Evolutionary conservation across 2,113 vertebrate species (phyloP).

Genomic region (Gymnocephalus cernua): DNA sequence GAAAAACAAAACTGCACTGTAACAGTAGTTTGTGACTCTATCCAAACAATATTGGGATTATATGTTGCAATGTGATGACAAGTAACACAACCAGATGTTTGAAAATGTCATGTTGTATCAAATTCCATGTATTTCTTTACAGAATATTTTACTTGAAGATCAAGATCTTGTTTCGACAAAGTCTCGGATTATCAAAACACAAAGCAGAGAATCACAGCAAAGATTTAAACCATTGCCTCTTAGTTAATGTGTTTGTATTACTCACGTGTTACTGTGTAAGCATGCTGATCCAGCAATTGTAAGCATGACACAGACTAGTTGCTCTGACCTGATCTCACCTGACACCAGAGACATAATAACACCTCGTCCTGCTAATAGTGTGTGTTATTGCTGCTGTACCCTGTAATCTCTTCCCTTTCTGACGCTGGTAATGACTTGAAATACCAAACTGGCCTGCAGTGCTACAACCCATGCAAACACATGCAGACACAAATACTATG

Average conservation of each 20-base stretch:
- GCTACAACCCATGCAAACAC: slow-evolving; percentile 51
- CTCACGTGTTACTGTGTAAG: slow-evolving; percentile 51
- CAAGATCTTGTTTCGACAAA: background rate
- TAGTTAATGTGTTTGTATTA: slow-evolving; percentile 57
- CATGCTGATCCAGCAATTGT: slow-evolving; percentile 72
- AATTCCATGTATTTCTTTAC: background rate
- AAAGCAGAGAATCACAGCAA: slow-evolving; percentile 13
- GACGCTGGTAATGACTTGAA: slow-evolving; percentile 72
- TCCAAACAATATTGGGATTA: slow-evolving; percentile 52
- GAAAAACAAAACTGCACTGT: slow-evolving; percentile 57
- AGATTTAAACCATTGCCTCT: slow-evolving; percentile 17
- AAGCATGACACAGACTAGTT: slow-evolving; percentile 62
- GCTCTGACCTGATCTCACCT: slow-evolving; percentile 75
- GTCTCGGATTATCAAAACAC: background rate
- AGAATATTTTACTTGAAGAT: slow-evolving; percentile 9
- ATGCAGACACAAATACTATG: slow-evolving; percentile 66
- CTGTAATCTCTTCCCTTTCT: slow-evolving; percentile 81
- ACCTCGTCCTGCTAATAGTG: slow-evolving; percentile 80
- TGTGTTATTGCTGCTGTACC: slow-evolving; percentile 79
- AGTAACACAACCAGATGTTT: slow-evolving; percentile 30
- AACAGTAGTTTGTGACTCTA: slow-evolving; percentile 37
- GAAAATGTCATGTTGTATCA: slow-evolving; percentile 9
- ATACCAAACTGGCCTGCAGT: slow-evolving; percentile 77
- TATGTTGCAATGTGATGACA: slow-evolving; percentile 47
- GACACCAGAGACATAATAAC: slow-evolving; percentile 82